These are phyloP conservation scores for Gastracanthus pulcherrimus DNA, from an alignment of 2,888 invertebrate genomes.

Conservation along the genomic window DNA sequence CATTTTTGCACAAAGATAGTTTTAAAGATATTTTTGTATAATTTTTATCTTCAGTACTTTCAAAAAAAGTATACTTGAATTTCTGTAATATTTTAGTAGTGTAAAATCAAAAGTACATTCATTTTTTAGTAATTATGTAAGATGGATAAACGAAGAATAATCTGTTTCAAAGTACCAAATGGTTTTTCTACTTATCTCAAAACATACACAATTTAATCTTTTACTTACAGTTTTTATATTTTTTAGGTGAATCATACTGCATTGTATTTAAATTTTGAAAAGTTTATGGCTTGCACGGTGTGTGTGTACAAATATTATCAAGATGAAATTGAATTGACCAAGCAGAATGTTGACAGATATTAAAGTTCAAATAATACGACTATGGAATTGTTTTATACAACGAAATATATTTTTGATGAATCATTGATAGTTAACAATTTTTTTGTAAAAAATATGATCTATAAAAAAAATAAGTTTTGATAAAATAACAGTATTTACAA, in stretches of 20 bases:
- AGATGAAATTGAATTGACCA: slow-evolving; percentile 35
- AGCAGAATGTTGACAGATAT: slow-evolving; percentile 23
- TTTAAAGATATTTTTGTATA: too few species aligned
- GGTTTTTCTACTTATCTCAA: background rate
- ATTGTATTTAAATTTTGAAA: slow-evolving; percentile 50
- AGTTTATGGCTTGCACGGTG: slow-evolving; percentile 32
- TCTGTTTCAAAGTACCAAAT: background rate
- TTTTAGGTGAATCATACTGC: slow-evolving; percentile 49
- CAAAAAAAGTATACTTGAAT: too few species aligned
- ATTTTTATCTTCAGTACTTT: too few species aligned
- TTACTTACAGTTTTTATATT: slow-evolving; percentile 14
- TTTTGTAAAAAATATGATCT: slow-evolving; percentile 48
- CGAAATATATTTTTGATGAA: slow-evolving; percentile 55
- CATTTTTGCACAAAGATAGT: too few species aligned
- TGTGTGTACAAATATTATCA: slow-evolving; percentile 40
- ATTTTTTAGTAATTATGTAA: too few species aligned
- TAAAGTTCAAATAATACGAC: slow-evolving; percentile 36
- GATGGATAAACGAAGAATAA: too few species aligned
- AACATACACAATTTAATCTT: background rate
- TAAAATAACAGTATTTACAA: slow-evolving; percentile 56
- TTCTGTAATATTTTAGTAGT: too few species aligned
- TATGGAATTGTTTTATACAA: slow-evolving; percentile 47
- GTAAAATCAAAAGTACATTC: too few species aligned
- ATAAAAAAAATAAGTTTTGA: slow-evolving; percentile 53
- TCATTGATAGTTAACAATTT: slow-evolving; percentile 44